Percentiles rank a stretch among this genome's conserved stretches.
These are phyloP conservation scores for Gryllus bimaculatus DNA, from an alignment of 1,140 invertebrate genomes.

Conservation along the genomic window DNA sequence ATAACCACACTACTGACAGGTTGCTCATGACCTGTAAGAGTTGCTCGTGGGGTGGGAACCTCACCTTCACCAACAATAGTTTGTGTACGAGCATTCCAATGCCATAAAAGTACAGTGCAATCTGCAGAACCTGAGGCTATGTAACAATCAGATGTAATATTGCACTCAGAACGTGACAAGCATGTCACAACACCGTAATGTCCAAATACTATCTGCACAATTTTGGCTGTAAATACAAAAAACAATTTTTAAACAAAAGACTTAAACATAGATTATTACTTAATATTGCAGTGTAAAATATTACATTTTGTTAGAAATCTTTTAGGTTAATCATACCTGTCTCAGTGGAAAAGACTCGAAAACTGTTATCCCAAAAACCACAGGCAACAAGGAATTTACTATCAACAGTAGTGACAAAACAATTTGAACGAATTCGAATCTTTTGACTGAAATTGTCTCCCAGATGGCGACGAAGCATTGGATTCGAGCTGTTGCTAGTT, in stretches of 20 bases:
- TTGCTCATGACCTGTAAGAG: slow-evolving; percentile 93
- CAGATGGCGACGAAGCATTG: slow-evolving; percentile 68
- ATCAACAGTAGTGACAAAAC: slow-evolving; percentile 96
- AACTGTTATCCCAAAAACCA: slow-evolving; percentile 99
- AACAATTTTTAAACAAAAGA: neutral
- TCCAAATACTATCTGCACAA: slow-evolving; percentile 95
- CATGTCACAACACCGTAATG: slow-evolving; percentile 99
- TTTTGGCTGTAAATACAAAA: slow-evolving; percentile 65
- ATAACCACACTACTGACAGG: slow-evolving; percentile 91
- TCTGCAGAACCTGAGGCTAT: slow-evolving; percentile 95
- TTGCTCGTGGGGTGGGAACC: slow-evolving; percentile 86
- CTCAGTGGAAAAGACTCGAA: slow-evolving; percentile 94
- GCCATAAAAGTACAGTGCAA: slow-evolving; percentile 96
- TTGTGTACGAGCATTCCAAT: slow-evolving; percentile 93
- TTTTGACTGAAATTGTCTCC: slow-evolving; percentile 96
- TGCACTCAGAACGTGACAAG: slow-evolving; percentile 91
- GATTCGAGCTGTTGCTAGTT: slow-evolving; percentile 51
- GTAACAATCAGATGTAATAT: slow-evolving; percentile 97
- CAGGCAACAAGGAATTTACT: slow-evolving; percentile 94
- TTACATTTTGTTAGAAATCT: neutral
- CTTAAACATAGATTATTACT: too few relatives aligned
- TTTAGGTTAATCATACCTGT: slow-evolving; percentile 50
- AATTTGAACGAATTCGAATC: slow-evolving; percentile 82
- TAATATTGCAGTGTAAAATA: neutral
- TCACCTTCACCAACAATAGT: slow-evolving; percentile 94